Percentiles rank a stretch among this genome's conserved stretches.
Evolutionary conservation across 1,140 invertebrate genomes (phyloP).

Genomic region (Megalopta genalis): DNA sequence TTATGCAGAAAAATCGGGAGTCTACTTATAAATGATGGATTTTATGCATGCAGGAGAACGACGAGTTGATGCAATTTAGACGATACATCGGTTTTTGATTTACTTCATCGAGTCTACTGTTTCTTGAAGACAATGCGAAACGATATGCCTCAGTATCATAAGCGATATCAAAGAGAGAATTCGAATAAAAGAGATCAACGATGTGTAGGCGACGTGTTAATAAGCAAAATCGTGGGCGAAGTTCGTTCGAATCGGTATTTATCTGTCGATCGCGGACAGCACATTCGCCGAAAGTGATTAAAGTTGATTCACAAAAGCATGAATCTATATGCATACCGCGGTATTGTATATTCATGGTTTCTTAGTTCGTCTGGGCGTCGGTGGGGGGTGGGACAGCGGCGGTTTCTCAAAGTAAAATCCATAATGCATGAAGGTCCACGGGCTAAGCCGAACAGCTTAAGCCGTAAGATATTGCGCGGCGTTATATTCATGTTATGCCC

Average conservation of each 20-base stretch:
- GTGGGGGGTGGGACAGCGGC: slow-evolving; percentile 46
- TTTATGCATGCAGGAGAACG: no score
- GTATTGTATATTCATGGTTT: slow-evolving; percentile 81
- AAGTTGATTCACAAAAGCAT: slow-evolving; percentile 73
- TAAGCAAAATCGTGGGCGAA: background rate
- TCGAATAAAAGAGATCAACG: background rate
- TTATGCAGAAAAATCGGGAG: no score
- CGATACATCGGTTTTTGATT: no score
- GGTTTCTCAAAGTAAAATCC: slow-evolving; percentile 77
- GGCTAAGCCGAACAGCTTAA: slow-evolving; percentile 73
- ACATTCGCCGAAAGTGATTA: slow-evolving; percentile 64
- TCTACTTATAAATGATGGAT: no score
- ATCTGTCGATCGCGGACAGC: background rate
- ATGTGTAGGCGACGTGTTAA: background rate
- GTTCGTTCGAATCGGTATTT: slow-evolving; percentile 23
- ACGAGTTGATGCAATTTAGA: no score
- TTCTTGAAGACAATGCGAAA: no score
- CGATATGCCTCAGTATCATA: no score
- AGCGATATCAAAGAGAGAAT: no score
- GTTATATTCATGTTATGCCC: slow-evolving; percentile 79
- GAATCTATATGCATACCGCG: slow-evolving; percentile 73
- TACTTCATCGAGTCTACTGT: no score
- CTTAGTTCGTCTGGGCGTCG: slow-evolving; percentile 68
- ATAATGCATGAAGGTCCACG: slow-evolving; percentile 79
- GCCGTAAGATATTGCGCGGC: slow-evolving; percentile 76